Conservation (phyloP, 2,888 invertebrate species). For the Drosophila anomalata region DNA sequence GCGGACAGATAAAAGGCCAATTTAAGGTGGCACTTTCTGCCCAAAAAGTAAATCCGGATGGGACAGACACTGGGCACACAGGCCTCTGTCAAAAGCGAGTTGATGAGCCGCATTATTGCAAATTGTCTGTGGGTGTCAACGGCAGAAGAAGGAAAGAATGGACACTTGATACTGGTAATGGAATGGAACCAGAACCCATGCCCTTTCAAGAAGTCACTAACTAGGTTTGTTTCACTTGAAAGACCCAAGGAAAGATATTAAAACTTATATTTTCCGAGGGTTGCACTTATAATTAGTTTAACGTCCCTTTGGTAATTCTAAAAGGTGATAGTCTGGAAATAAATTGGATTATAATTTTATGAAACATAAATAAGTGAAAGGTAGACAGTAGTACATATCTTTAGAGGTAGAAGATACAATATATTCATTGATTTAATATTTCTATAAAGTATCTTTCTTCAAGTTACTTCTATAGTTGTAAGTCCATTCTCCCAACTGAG, state of each 20-base stretch:
- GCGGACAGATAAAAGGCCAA: slow-evolving; percentile 58
- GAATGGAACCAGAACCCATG: background rate
- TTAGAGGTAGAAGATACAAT: no score
- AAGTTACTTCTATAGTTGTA: slow-evolving; percentile 15
- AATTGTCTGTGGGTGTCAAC: slow-evolving; percentile 72
- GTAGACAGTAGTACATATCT: no score
- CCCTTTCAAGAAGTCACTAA: slow-evolving; percentile 2
- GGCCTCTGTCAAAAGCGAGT: slow-evolving; percentile 51
- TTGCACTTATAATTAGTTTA: background rate
- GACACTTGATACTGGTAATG: slow-evolving; percentile 57
- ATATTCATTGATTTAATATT: no score
- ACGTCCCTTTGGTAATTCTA: background rate
- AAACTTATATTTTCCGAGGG: background rate
- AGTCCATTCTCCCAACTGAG: slow-evolving; percentile 29
- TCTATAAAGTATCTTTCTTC: slow-evolving; percentile 7
- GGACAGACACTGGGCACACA: background rate
- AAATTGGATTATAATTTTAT: background rate
- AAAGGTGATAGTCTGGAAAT: background rate
- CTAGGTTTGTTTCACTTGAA: background rate
- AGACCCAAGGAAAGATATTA: background rate
- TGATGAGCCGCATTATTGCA: slow-evolving; percentile 73
- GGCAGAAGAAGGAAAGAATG: slow-evolving; percentile 24
- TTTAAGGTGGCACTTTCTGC: slow-evolving; percentile 54
- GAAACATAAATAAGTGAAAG: background rate
- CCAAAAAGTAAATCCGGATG: slow-evolving; percentile 6